Percentiles rank a stretch among this genome's conserved stretches.
These are phyloP conservation scores for Schizopygopsis pylzovi DNA, from an alignment of 2,797 vertebrate species.

Conservation along the genomic window DNA sequence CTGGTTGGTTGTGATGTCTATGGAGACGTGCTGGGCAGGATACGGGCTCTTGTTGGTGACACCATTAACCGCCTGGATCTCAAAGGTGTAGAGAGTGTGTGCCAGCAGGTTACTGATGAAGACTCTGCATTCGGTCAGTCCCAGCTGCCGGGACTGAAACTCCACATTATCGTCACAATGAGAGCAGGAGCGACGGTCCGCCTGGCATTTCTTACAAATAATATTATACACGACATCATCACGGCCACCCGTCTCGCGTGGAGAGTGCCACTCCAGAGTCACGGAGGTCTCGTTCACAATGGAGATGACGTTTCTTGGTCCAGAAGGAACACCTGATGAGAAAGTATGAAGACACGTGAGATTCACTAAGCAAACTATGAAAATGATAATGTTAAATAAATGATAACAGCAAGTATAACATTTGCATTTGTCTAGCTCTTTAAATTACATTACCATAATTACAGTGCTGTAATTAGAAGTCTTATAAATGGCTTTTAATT, in stretches of 20 bases:
- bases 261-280: conserved; percentile 95
- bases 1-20: conserved; percentile 99
- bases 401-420: not conserved
- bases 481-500: conserved; percentile 20
- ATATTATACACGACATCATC: conserved; percentile 98
- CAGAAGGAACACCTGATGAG: conserved; percentile 89
- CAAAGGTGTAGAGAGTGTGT: conserved; percentile 95
- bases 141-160: conserved; percentile 92
- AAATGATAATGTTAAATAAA: not conserved
- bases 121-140: conserved; percentile 89
- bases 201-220: conserved; percentile 93
- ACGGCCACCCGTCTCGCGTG: conserved; percentile 91
- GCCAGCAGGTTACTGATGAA: conserved; percentile 97
- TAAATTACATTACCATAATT: not conserved
- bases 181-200: conserved; percentile 90
- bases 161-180: conserved; percentile 98
- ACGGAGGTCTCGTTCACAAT: conserved; percentile 97
- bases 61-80: conserved; percentile 96
- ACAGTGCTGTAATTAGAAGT: conserved; percentile 8
- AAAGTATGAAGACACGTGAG: not conserved
- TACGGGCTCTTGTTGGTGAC: conserved; percentile 97
- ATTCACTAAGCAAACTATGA: not conserved
- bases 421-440: not conserved
- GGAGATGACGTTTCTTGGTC: conserved; percentile 96
- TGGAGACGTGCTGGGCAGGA: conserved; percentile 91